Percentiles rank a stretch among this genome's conserved stretches.
Evolutionary conservation across 30 jellyfish, hydroid and myxozoan species (phyloP).

Genomic region (Clytia hemisphaerica): DNA sequence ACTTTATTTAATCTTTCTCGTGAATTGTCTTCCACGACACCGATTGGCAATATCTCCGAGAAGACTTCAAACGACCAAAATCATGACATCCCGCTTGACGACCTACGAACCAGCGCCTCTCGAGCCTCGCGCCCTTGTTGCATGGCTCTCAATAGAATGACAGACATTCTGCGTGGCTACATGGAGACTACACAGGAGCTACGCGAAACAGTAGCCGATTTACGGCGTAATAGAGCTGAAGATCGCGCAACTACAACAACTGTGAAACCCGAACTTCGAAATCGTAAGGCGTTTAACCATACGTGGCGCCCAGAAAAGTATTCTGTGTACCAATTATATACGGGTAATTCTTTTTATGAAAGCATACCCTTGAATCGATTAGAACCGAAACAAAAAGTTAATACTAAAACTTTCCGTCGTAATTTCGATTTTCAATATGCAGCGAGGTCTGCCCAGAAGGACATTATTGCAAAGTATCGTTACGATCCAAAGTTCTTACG

Average conservation of each 20-base stretch:
- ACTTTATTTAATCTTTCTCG: background rate
- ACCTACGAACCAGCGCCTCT: conserved; percentile 40
- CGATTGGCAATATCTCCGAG: background rate
- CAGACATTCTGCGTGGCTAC: conserved; percentile 71
- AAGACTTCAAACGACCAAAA: background rate
- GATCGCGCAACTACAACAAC: conserved; percentile 38
- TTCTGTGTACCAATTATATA: conserved; percentile 11
- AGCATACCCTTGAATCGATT: conserved; percentile 8
- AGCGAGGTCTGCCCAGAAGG: conserved; percentile 40
- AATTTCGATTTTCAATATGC: conserved; percentile 53
- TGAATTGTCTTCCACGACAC: background rate
- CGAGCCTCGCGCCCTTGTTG: conserved; percentile 79
- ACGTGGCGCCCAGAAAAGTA: conserved; percentile 19
- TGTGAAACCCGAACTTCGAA: conserved; percentile 14
- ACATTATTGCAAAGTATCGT: conserved; percentile 21
- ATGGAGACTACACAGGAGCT: conserved; percentile 57
- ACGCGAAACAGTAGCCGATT: conserved; percentile 54
- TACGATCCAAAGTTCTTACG: conserved; percentile 8
- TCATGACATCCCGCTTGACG: conserved; percentile 34
- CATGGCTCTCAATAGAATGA: conserved; percentile 78
- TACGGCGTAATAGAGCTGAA: conserved; percentile 53
- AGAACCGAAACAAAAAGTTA: conserved; percentile 48
- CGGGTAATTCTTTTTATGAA: conserved; percentile 21
- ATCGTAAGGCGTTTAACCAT: background rate
- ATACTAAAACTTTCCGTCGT: conserved; percentile 61